Percentiles rank a stretch among this genome's conserved stretches.
Conservation (phyloP, 2,888 invertebrate species). For the Brenthis hecate region DNA sequence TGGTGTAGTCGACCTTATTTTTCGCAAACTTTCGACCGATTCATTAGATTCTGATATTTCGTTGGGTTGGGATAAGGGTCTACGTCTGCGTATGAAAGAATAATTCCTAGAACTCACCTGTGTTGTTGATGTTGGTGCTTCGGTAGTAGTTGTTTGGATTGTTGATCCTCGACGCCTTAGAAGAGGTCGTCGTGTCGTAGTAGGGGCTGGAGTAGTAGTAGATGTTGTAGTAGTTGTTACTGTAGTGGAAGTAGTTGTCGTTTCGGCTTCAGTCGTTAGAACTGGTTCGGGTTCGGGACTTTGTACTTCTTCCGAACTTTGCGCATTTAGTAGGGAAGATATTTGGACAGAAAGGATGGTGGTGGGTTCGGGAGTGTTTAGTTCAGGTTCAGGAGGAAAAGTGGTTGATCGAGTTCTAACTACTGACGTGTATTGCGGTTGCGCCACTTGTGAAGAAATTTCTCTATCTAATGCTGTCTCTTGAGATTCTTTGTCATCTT, state of each 20-base stretch:
- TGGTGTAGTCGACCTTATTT: slow-evolving; percentile 76
- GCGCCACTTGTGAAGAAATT: slow-evolving; percentile 63
- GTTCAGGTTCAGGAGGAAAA: slow-evolving; percentile 51
- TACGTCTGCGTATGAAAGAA: slow-evolving; percentile 71
- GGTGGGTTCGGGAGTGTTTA: slow-evolving; percentile 62
- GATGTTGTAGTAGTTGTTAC: slow-evolving; percentile 50
- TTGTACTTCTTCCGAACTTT: slow-evolving; percentile 53
- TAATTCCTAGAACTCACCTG: slow-evolving; percentile 83
- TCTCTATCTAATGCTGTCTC: slow-evolving; percentile 70
- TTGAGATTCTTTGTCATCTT: slow-evolving; percentile 53
- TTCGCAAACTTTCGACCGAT: slow-evolving; percentile 55
- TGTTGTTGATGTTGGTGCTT: slow-evolving; percentile 55
- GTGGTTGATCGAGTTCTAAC: slow-evolving; percentile 65
- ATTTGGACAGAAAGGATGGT: slow-evolving; percentile 74
- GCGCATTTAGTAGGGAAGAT: slow-evolving; percentile 70
- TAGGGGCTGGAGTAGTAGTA: slow-evolving; percentile 47
- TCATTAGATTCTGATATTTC: slow-evolving; percentile 71
- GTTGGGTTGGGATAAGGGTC: slow-evolving; percentile 65
- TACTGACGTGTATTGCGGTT: slow-evolving; percentile 71
- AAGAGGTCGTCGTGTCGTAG: slow-evolving; percentile 52
- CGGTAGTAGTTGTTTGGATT: slow-evolving; percentile 49
- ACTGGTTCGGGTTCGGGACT: slow-evolving; percentile 51
- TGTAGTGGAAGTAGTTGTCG: slow-evolving; percentile 47
- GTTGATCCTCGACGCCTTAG: slow-evolving; percentile 58
- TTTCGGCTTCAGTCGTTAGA: slow-evolving; percentile 53